Evolutionary conservation across 2,797 vertebrate genomes (phyloP), one percentile per base, ranked within the genome.

Genomic region (Spondyliosoma cantharus): DNA sequence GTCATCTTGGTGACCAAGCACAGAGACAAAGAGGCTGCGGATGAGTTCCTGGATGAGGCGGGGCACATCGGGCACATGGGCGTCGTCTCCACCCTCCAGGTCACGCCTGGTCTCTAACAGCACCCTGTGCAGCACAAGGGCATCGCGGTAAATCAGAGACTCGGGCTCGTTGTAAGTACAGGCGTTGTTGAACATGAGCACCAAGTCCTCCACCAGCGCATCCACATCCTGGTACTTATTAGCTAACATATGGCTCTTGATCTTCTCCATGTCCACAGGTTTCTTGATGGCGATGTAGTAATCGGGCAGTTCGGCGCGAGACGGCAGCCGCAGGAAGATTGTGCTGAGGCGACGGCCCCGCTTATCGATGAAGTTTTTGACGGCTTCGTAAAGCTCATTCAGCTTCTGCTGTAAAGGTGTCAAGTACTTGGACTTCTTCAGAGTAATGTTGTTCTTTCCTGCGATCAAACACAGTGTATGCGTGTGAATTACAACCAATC

Each of bases 141-240:
- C 98, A 48, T 99, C 98, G 76, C 98, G 98, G 89, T 99, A 99
- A 89, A 99, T 99, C 85, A 99, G 94, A 37, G 98, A 99, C 86
- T 99, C 97, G 0, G 98, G 98, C 81, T 99, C 98, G 0, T 99
- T 99, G 81, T 99, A 99, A 0, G 98, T 99, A 84, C 98, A 99
- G 4, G 98, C 98, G 0, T 99, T 99, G 90, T 99, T 99, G 93
- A 99, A 99, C 98, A 99, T 99, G 89, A 98, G 96, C 69, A 98
- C 97, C 17, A 99, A 94, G 94, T 99, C 98, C 80, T 99, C 98
- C 59, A 98, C 97, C 94, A 99, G 96, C 2, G 97, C 97, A 54
- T 99, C 98, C 24, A 99, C 96, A 56, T 99, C 98, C 93, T 99
- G 98, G 94, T 98, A 99, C 80, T 99, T 99, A 82, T 98, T 99